Conservation (phyloP, 2,888 invertebrate species). For the Malachius bipustulatus region DNA sequence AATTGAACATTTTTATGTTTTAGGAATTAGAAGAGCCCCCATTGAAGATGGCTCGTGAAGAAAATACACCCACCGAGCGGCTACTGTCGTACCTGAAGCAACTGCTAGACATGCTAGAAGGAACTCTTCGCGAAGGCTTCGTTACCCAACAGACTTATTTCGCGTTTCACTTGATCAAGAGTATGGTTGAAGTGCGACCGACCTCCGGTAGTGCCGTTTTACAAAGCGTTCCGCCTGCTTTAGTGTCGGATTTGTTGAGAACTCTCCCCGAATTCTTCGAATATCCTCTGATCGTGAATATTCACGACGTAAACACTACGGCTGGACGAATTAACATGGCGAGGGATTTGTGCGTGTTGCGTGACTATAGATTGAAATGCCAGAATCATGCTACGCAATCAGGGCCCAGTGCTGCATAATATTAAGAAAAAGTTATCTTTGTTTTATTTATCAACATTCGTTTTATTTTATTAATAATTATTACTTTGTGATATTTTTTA, state of each 20-base stretch:
- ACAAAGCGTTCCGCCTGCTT: constrained; percentile 60
- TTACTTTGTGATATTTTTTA: too few relatives aligned
- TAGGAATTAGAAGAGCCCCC: constrained; percentile 30
- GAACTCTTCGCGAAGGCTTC: constrained; percentile 49
- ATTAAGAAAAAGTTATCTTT: too few relatives aligned
- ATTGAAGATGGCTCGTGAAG: constrained; percentile 27
- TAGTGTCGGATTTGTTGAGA: constrained; percentile 71
- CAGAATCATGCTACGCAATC: too few relatives aligned
- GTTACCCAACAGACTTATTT: constrained; percentile 76
- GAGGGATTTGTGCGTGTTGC: constrained; percentile 72
- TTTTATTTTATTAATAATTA: too few relatives aligned
- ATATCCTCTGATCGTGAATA: constrained; percentile 57
- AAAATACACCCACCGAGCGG: constrained; percentile 22
- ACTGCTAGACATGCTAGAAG: constrained; percentile 57
- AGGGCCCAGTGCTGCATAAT: too few relatives aligned
- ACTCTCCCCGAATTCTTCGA: constrained; percentile 65
- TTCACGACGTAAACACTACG: constrained; percentile 66
- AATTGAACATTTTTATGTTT: constrained; percentile 14
- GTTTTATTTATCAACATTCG: too few relatives aligned
- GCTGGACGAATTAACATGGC: constrained; percentile 76
- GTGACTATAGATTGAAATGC: too few relatives aligned
- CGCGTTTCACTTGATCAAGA: constrained; percentile 63
- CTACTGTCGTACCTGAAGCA: constrained; percentile 47
- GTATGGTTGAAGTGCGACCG: constrained; percentile 64
- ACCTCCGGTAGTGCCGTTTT: constrained; percentile 43